phyloP scores from a whole-genome alignment of 2,113 vertebrate species.

The Percopsis transmontana region DNA sequence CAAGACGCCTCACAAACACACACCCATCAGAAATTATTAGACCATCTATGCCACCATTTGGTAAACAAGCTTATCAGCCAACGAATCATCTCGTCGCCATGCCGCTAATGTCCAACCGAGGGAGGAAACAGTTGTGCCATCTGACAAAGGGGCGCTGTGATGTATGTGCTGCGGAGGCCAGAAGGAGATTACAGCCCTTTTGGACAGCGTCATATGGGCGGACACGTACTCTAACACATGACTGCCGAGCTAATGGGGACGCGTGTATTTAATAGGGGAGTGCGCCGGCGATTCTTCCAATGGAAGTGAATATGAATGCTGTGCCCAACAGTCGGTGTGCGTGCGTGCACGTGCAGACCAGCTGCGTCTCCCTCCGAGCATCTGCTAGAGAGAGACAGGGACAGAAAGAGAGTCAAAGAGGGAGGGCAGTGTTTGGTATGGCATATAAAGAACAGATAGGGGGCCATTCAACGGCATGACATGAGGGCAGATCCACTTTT shows the following conservation, averaged over 20 bases:
- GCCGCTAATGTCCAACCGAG: background rate
- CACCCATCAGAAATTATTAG: background rate
- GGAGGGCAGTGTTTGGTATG: background rate
- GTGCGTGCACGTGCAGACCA: slow-evolving; percentile 30
- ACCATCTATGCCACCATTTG: background rate
- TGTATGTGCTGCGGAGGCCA: slow-evolving; percentile 7
- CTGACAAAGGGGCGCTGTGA: slow-evolving; percentile 12
- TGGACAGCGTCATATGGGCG: slow-evolving; percentile 6
- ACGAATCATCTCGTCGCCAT: slow-evolving; percentile 1
- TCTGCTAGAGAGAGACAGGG: slow-evolving; percentile 2
- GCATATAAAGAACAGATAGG: background rate
- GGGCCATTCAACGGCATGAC: background rate
- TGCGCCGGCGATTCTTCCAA: slow-evolving; percentile 12
- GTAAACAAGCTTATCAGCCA: background rate
- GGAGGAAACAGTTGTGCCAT: slow-evolving; percentile 25
- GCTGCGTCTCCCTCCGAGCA: slow-evolving; percentile 13
- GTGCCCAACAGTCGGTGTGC: slow-evolving; percentile 7
- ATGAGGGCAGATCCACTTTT: slow-evolving; percentile 5
- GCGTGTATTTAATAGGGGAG: slow-evolving; percentile 24
- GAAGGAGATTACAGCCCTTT: slow-evolving; percentile 18
- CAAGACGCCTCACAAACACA: background rate
- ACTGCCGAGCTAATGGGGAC: slow-evolving; percentile 33
- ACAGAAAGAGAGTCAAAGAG: background rate
- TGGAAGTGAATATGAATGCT: slow-evolving; percentile 45
- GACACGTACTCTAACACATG: slow-evolving; percentile 26